Evolutionary conservation across 92 coral and sea anemone genomes (phyloP), one percentile per base, ranked within the genome.

Genomic region (Plumapathes pennacea): DNA sequence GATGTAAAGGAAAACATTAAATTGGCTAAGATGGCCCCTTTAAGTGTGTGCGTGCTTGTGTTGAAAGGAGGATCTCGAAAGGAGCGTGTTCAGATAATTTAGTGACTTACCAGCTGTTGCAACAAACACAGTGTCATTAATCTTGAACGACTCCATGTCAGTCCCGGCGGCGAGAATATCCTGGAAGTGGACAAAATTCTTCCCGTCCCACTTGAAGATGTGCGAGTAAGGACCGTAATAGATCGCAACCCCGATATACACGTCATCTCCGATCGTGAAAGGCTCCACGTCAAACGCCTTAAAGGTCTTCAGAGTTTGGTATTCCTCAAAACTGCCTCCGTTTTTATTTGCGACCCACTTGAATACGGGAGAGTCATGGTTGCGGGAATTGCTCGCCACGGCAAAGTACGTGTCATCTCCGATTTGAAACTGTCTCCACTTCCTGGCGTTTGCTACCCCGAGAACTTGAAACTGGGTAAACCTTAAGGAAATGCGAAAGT

Each of bases 161-260:
- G 90, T 82, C 1, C 96, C 96, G 7, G 84, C 81, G 14, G 86
- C 88, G 8, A 81, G 40, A 28, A 91, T 88, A 8, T 67, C 83
- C 64, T 91, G 97, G 46, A 77, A 64, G 54, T 77, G 66, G 7
- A 74, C 83, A 45, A 91, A 91, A 37, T 76, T 54, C 12, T 53
- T 66, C 7, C 92, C 92, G 44, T 88, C 62, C 97, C 97, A 91
- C 67, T 84, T 91, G 70, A 76, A 91, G 45, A 91, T 59, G 10
- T 78, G 84, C 0, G 90, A 85, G 10, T 81, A 68, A 25, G 78
- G 84, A 3, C 89, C 92, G 14, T 63, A 56, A 25, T 71, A 88
- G 31, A 74, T 89, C 4, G 97, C 92, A 20, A 80, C 89, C 3
- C 83, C 97, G 3, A 91, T 65, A 24, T 74, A 82, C 37, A 82